Conservation (phyloP, 2,113 vertebrate genomes). For the Andinoacara biseriatus region DNA sequence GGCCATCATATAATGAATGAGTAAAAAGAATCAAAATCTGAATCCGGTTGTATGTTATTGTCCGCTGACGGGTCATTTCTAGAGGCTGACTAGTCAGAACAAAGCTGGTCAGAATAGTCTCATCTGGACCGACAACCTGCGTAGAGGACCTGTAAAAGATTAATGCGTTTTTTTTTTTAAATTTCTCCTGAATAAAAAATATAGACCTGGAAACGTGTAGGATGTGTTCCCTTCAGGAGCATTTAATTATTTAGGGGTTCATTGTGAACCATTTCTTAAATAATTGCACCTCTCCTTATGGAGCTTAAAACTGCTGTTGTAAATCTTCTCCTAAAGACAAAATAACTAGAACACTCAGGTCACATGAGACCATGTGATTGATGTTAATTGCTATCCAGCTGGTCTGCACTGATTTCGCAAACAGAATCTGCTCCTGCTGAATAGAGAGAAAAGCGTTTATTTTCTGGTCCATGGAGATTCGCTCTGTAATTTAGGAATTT, state of each 20-base stretch:
- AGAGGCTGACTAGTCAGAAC: too few relatives aligned
- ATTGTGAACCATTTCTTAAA: not conserved
- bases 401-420: not conserved
- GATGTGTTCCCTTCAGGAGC: slow-evolving; percentile 6
- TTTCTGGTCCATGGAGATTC: not conserved
- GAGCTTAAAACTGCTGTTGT: not conserved
- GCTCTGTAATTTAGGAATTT: slow-evolving; percentile 3
- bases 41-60: not conserved
- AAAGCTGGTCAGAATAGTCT: not conserved
- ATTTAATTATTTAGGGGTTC: slow-evolving; percentile 1
- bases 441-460: not conserved
- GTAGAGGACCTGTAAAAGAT: not conserved
- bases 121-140: not conserved
- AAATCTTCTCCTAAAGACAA: slow-evolving; percentile 1
- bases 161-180: not conserved
- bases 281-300: not conserved
- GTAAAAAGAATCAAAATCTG: not conserved
- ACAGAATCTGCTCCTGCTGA: not conserved
- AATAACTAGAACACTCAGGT: not conserved
- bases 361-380: not conserved
- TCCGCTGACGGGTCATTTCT: not conserved
- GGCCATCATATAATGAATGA: not conserved
- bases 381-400: slow-evolving; percentile 14
- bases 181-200: not conserved
- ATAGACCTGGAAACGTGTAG: not conserved